Percentiles rank a stretch among this genome's conserved stretches.
These are phyloP conservation scores for Phylloscopus whistleri DNA, from an alignment of 2,113 vertebrate genomes.

Conservation along the genomic window DNA sequence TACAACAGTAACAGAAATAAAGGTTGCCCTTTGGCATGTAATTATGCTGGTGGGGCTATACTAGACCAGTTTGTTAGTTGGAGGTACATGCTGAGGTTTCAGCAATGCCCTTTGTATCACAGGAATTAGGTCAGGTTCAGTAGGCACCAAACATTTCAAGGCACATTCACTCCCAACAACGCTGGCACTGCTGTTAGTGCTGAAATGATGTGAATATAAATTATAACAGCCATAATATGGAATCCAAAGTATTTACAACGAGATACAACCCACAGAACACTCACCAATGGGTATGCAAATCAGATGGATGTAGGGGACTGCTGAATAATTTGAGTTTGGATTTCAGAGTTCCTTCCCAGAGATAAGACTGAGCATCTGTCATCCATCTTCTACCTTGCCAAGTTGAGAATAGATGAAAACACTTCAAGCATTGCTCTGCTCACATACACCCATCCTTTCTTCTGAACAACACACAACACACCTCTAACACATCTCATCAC, in stretches of 20 bases:
- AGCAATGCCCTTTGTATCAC: neutral
- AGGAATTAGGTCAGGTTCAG: neutral
- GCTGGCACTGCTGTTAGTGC: neutral
- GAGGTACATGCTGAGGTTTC: neutral
- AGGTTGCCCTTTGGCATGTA: fast-evolving
- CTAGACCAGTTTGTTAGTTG: neutral
- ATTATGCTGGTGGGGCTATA: neutral
- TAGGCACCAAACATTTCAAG: neutral
- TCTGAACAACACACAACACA: neutral
- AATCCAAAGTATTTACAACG: neutral
- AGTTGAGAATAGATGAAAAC: neutral
- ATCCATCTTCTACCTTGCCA: neutral
- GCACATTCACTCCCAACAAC: neutral
- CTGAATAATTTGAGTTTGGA: neutral
- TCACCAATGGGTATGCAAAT: neutral
- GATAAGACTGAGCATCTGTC: neutral
- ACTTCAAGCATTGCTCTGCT: neutral
- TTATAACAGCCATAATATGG: neutral
- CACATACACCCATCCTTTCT: neutral
- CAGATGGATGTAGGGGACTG: neutral
- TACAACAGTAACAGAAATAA: neutral
- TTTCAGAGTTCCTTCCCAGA: neutral
- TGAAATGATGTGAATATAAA: neutral
- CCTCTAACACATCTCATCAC: neutral
- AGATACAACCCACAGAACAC: neutral